These are phyloP conservation scores for Lampris incognitus DNA, from an alignment of 2,113 vertebrate species.

Conservation along the genomic window DNA sequence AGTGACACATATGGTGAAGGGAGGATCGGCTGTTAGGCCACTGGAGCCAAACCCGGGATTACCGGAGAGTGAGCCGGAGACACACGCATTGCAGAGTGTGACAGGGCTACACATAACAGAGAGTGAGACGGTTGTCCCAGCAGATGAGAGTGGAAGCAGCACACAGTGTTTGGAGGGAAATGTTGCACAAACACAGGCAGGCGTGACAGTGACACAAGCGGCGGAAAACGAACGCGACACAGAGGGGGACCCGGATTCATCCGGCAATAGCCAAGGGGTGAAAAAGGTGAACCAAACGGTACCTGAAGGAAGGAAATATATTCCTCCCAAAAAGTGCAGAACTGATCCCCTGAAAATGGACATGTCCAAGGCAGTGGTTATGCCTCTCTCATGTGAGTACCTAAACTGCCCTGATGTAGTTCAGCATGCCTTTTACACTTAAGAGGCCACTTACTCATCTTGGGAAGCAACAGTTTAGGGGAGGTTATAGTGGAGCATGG, in stretches of 20 bases:
- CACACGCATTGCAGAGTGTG: background rate
- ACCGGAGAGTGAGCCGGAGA: background rate
- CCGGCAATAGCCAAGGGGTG: slow-evolving; percentile 16
- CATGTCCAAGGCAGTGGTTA: slow-evolving; percentile 68
- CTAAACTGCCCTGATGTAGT: background rate
- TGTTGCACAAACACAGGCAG: background rate
- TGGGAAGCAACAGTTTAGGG: background rate
- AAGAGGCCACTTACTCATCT: background rate
- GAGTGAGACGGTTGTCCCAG: slow-evolving; percentile 5
- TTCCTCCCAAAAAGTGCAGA: slow-evolving; percentile 80
- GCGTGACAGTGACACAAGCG: background rate
- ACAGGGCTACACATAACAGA: background rate
- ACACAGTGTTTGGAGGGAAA: no score
- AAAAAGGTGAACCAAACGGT: slow-evolving; percentile 47
- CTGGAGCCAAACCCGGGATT: no score
- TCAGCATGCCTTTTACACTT: background rate
- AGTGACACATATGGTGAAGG: slow-evolving; percentile 15
- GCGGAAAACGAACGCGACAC: slow-evolving; percentile 4
- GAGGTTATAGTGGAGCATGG: no score
- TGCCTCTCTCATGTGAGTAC: slow-evolving; percentile 81
- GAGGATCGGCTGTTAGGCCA: background rate
- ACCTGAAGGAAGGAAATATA: slow-evolving; percentile 60
- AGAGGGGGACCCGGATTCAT: background rate
- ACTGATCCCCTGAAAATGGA: slow-evolving; percentile 82
- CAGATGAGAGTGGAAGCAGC: slow-evolving; percentile 17